Percentiles rank a stretch among this genome's conserved stretches.
phyloP scores from a whole-genome alignment of 1,140 invertebrate species.

The Acromyrmex charruanus region DNA sequence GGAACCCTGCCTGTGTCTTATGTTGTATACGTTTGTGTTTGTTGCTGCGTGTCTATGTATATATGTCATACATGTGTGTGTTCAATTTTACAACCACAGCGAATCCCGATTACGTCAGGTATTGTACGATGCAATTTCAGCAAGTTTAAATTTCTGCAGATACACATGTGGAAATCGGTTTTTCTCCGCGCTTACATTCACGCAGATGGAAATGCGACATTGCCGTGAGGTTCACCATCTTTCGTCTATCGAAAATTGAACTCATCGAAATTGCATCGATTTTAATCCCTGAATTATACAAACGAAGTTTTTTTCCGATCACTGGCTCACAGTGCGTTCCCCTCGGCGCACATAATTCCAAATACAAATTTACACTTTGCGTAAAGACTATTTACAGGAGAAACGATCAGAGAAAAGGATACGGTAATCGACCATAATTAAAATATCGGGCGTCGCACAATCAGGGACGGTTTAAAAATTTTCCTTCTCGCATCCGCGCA shows the following conservation, averaged over 20 bases:
- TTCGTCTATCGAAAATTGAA: conserved; percentile 11
- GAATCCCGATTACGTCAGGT: conserved; percentile 57
- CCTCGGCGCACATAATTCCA: conserved; percentile 40
- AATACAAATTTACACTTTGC: conserved; percentile 32
- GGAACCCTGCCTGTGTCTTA: conserved; percentile 77
- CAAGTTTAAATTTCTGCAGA: conserved; percentile 49
- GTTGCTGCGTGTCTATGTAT: conserved; percentile 6
- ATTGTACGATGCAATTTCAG: conserved; percentile 32
- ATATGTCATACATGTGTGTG: not conserved
- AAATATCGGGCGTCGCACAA: conserved; percentile 42
- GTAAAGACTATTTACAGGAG: conserved; percentile 37
- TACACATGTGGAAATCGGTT: conserved; percentile 19
- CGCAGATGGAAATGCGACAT: not conserved
- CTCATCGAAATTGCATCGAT: conserved; percentile 25
- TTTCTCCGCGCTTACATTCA: conserved; percentile 11
- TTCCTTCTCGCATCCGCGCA: conserved; percentile 17
- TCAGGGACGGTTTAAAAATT: conserved; percentile 46
- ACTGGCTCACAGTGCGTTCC: conserved; percentile 20
- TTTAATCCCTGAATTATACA: conserved; percentile 57
- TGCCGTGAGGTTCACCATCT: not conserved
- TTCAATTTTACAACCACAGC: conserved; percentile 55
- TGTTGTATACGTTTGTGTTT: conserved; percentile 9
- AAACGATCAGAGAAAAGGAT: conserved; percentile 28
- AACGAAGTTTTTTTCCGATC: conserved; percentile 20
- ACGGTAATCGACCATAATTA: conserved; percentile 34